Base-by-base conservation (phyloP, 2,888 invertebrate genomes). In the Diadegma fenestrale region DNA sequence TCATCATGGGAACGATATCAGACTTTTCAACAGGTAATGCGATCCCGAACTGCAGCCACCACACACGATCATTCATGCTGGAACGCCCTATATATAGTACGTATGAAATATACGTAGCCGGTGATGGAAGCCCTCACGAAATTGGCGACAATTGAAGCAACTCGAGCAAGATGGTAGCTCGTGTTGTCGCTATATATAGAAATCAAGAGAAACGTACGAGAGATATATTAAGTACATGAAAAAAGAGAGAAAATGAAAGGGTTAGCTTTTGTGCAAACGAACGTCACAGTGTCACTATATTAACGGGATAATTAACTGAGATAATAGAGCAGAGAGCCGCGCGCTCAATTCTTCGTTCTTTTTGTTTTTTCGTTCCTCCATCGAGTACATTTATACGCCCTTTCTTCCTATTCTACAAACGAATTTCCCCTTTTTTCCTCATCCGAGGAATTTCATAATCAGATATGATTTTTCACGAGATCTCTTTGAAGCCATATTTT, bases 81-180 rank as follows among this genome's bases (percentile, higher is more conserved):
- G 14, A 19, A 66, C 41, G 43, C 12, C 41, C 43, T 51, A 26
- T 71, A 33, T 51, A 71, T 71, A 48, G 5, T 48, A 30, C 48
- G 51, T 51, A 71, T 19, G 51, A 48, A 51, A 41, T 19, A 69
- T 54, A 54, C 51, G 48, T 71, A 37, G 51, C 48, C 72, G 72
- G 12, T 58, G 58, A 58, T 58, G 26, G 26, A 58, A 26, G 58
- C 71, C 72, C 78, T 54, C 66, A 37, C 66, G 61, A 86, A 86
- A 88, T 87, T 88, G 84, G 85, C 85, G 85, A 85, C 87, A 88
- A 88, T 88, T 86, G 86, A 87, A 72, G 66, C 80, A 84, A 80
- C 81, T 76, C 72, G 79, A 84, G 80, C 79, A 80, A 86, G 86
- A 87, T 85, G 83, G n/a, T 84, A 75, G 54, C 48, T 66, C 69